phyloP scores from a whole-genome alignment of 2,113 vertebrate genomes.

The Heterochromis multidens region DNA sequence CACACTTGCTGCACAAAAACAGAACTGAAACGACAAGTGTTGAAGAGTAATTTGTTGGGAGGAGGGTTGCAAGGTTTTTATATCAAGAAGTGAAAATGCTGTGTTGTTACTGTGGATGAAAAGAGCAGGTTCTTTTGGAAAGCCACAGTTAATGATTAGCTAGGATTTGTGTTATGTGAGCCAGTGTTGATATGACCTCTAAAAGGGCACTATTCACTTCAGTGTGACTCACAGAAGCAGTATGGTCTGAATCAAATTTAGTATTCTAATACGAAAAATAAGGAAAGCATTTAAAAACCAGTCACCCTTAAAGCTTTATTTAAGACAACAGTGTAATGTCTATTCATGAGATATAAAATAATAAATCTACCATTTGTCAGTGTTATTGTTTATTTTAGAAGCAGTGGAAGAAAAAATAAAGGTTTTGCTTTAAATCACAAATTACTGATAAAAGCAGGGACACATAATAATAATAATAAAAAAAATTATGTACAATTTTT shows the following conservation, averaged over 20 bases:
- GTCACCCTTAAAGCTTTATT: not conserved
- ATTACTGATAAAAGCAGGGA: not conserved
- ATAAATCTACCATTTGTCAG: not conserved
- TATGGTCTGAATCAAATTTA: not conserved
- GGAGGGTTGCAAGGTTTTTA: not conserved
- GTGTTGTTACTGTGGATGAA: not conserved
- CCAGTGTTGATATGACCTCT: conserved; percentile 62
- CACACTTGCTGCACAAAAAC: not conserved
- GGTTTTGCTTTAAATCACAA: not conserved
- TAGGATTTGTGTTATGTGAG: conserved; percentile 11
- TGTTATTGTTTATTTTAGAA: not conserved
- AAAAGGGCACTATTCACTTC: conserved; percentile 9
- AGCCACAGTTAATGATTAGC: conserved; percentile 61
- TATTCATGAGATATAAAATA: not conserved
- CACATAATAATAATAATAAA: not conserved
- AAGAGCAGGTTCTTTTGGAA: not conserved
- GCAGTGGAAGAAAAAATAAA: not conserved
- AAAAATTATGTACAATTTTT: no score
- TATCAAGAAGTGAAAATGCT: not conserved
- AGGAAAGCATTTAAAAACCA: not conserved
- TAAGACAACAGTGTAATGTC: not conserved
- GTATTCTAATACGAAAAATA: not conserved
- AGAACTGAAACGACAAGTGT: not conserved
- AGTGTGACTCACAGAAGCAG: not conserved
- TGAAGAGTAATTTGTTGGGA: not conserved